These are phyloP conservation scores for Manduca sexta DNA, from an alignment of 1,140 invertebrate genomes.

Conservation along the genomic window DNA sequence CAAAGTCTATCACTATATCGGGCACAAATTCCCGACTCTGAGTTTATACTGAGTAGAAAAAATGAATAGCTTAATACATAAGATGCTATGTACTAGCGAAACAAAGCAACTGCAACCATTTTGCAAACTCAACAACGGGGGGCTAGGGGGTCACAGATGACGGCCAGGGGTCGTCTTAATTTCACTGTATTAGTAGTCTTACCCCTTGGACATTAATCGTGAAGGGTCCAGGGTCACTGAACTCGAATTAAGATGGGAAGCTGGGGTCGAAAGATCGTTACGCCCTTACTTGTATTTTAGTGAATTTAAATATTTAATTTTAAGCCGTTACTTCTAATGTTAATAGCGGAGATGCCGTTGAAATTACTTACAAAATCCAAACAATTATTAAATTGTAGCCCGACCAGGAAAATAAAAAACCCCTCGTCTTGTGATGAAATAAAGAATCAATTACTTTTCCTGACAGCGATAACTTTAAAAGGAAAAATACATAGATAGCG, in stretches of 20 bases:
- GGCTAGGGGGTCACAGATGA: constrained; percentile 37
- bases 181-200: constrained; percentile 61
- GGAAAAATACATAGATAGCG: no score
- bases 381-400: not conserved
- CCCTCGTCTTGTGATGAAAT: no score
- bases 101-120: constrained; percentile 18
- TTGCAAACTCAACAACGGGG: constrained; percentile 14
- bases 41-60: no score
- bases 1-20: no score
- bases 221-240: constrained; percentile 54
- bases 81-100: not conserved
- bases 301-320: not conserved
- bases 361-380: not conserved
- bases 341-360: no score
- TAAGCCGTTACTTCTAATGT: no score
- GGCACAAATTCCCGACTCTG: no score
- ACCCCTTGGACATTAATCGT: constrained; percentile 60
- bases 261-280: constrained; percentile 46
- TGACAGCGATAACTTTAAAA: no score
- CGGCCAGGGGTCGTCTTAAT: constrained; percentile 60
- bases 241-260: constrained; percentile 56
- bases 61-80: not conserved
- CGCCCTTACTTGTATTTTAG: not conserved
- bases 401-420: no score
- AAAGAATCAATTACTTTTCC: no score